Conservation (phyloP, 2,113 vertebrate species). For the Amphiprion ocellaris region DNA sequence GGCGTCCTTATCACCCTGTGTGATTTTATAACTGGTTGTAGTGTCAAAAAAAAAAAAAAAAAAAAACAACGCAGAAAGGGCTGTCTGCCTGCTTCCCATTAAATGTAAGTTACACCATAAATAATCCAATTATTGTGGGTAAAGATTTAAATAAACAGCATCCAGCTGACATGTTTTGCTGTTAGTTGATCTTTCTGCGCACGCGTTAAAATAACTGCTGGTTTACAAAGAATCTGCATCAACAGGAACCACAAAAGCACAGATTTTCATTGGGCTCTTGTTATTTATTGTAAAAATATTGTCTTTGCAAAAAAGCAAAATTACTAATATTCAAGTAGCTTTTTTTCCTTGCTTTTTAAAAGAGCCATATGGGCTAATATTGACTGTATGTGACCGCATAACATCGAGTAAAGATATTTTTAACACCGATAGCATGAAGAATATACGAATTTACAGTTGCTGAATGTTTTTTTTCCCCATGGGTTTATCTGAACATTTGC, state of each 20-base stretch:
- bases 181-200: constrained; percentile 22
- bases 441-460: no score
- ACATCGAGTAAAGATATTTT: no score
- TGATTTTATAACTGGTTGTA: background rate
- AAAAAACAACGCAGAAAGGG: background rate
- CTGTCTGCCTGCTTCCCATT: constrained; percentile 50
- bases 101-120: constrained; percentile 59
- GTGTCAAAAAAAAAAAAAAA: background rate
- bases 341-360: no score
- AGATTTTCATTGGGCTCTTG: background rate
- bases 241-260: background rate
- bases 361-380: no score
- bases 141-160: constrained; percentile 48
- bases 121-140: constrained; percentile 56
- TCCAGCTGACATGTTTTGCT: constrained; percentile 9
- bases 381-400: no score
- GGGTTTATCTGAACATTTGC: no score
- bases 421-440: no score
- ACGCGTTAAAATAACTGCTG: background rate
- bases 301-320: no score
- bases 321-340: no score
- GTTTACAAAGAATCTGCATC: background rate
- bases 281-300: no score
- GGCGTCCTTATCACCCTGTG: background rate
- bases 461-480: no score